Percentiles rank a stretch among this genome's conserved stretches.
phyloP scores from a whole-genome alignment of 2,113 vertebrate genomes.

The Salvator merianae region DNA sequence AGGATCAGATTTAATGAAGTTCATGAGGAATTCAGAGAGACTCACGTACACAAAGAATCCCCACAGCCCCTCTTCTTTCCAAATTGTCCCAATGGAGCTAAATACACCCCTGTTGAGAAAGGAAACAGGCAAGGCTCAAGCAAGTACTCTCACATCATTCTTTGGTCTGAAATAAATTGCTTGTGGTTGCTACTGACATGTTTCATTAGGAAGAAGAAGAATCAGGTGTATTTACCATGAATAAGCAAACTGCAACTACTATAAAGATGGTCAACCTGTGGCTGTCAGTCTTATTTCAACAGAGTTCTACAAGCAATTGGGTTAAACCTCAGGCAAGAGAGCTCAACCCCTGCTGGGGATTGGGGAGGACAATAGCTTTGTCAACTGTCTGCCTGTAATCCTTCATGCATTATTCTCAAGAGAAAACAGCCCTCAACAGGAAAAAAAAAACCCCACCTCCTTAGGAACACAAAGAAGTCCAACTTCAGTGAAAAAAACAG shows the following conservation, averaged over 20 bases:
- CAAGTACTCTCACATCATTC: background rate
- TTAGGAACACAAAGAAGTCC: background rate
- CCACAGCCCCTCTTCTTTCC: constrained; percentile 86
- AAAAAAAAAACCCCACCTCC: background rate
- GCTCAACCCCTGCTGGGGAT: background rate
- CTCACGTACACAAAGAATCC: constrained; percentile 91
- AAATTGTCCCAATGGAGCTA: constrained; percentile 81
- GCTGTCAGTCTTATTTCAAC: background rate
- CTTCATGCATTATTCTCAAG: background rate
- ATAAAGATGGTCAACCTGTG: background rate
- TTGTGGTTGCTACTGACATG: background rate
- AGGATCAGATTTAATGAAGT: background rate
- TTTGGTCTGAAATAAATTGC: background rate
- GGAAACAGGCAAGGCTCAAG: background rate
- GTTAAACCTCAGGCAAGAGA: background rate
- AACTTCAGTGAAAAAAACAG: background rate
- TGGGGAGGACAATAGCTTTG: background rate
- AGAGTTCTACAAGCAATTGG: background rate
- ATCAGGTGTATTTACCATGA: background rate
- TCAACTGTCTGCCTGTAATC: background rate
- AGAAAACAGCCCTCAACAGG: background rate
- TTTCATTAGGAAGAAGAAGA: background rate
- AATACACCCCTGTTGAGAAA: constrained; percentile 78
- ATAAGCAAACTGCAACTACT: background rate
- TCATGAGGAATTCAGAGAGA: constrained; percentile 32